These are phyloP conservation scores for Trichogramma dendrolimi DNA, from an alignment of 2,888 invertebrate species.

Conservation along the genomic window DNA sequence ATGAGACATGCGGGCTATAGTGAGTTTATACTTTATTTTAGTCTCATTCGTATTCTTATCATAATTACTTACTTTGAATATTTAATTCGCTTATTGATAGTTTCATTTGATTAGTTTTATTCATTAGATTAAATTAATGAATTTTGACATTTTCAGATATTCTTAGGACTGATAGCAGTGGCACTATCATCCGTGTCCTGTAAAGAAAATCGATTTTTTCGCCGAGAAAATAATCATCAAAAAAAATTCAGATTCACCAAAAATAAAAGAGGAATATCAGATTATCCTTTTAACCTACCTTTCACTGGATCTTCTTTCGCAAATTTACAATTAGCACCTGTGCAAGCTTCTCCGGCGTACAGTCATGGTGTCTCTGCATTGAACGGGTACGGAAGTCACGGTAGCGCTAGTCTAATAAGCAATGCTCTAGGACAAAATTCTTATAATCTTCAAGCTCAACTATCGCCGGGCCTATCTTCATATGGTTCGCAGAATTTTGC, in stretches of 20 bases:
- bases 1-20: slow-evolving; percentile 40
- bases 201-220: slow-evolving; percentile 33
- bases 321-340: slow-evolving; percentile 7
- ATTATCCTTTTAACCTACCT: slow-evolving; percentile 32
- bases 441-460: background rate
- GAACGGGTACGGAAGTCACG: slow-evolving; percentile 26
- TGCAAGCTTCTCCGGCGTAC: background rate
- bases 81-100: background rate
- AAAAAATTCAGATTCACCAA: slow-evolving; percentile 36
- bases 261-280: slow-evolving; percentile 45
- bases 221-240: slow-evolving; percentile 29
- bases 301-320: slow-evolving; percentile 15
- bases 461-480: background rate
- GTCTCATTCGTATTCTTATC: background rate
- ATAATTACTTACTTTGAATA: background rate
- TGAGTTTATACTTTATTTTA: slow-evolving; percentile 35
- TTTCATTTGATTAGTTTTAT: background rate
- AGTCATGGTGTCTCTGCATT: slow-evolving; percentile 14
- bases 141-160: slow-evolving; percentile 33
- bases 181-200: slow-evolving; percentile 34
- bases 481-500: slow-evolving; percentile 5
- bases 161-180: slow-evolving; percentile 38
- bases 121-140: background rate
- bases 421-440: background rate
- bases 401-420: slow-evolving; percentile 19